Base-by-base conservation (phyloP, 2,113 vertebrate genomes). In the Phoxinus phoxinus region DNA sequence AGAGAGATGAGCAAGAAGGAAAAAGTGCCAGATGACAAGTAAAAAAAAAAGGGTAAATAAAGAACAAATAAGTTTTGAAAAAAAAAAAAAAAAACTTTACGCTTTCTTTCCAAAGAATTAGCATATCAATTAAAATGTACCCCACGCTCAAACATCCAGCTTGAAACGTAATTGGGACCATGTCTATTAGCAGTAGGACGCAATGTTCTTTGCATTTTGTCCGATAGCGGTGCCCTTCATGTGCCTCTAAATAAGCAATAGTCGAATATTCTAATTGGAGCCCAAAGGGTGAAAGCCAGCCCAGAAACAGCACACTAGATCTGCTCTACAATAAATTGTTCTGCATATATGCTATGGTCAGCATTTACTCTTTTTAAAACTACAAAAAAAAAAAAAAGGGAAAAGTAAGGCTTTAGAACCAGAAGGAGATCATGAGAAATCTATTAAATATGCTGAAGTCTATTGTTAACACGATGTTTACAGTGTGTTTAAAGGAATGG, bases 181-280 rank as follows among this genome's bases (percentile, higher is more conserved):
- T n/a, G 19, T 46, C 5, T 81, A 81, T 81, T 81, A 51, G 61
- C 19, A 21, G 1, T 51, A 21, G n/a, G 58, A 80, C 1, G 15
- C 58, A 59, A 46, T 46, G 37, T 81, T 65, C 41, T 81, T 51
- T 30, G 61, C 41, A 67, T 81, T 69, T 51, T 30, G 73, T 67
- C 61, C 7, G 11, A 67, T 69, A 32, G 61, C 12, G 1, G 5
- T 81, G 79, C 61, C 79, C 61, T 81, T 81, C 35, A 15, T 51
- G 27, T 51, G 27, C 17, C n/a, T 81, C 10, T 15, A 81, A 51
- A 69, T 67, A 67, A 81, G 61, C 61, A 51, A 48, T 41, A 23
- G 32, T 61, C 56, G 23, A 79, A 79, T 51, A 81, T 32, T 69
- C 25, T 67, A 69, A 81, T 81, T 81, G 79, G 61, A 69, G 79